Conservation (phyloP, 2,888 invertebrate species). For the Mythimna ferrago region DNA sequence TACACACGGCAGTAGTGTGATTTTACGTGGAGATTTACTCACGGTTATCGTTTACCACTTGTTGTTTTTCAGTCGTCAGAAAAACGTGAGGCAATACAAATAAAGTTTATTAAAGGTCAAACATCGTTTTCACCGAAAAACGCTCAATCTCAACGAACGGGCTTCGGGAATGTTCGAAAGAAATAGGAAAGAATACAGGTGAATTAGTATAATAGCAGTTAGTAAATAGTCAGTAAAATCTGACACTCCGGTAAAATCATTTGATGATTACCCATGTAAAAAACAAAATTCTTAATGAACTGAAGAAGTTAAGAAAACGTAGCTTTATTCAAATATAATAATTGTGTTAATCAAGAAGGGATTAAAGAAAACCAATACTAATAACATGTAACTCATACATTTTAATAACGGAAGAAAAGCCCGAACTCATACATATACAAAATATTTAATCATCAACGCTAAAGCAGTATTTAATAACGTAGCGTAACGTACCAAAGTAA, state of each 20-base stretch:
- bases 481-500: background rate
- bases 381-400: background rate
- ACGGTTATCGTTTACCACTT: background rate
- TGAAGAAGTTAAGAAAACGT: background rate
- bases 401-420: conserved; percentile 11
- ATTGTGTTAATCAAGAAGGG: background rate
- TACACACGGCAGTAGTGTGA: background rate
- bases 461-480: background rate
- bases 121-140: background rate
- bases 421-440: background rate
- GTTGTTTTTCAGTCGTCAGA: background rate
- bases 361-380: background rate
- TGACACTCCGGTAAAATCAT: too few relatives aligned
- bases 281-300: too few relatives aligned
- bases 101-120: background rate
- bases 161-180: too few relatives aligned
- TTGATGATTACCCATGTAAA: too few relatives aligned
- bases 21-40: background rate
- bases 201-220: too few relatives aligned
- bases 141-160: background rate
- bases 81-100: background rate
- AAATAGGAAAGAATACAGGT: too few relatives aligned
- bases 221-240: too few relatives aligned
- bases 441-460: background rate
- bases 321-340: too few relatives aligned